These are phyloP conservation scores for Turritopsis dohrnii DNA, from an alignment of 30 jellyfish, hydroid and myxozoan genomes.

Conservation along the genomic window DNA sequence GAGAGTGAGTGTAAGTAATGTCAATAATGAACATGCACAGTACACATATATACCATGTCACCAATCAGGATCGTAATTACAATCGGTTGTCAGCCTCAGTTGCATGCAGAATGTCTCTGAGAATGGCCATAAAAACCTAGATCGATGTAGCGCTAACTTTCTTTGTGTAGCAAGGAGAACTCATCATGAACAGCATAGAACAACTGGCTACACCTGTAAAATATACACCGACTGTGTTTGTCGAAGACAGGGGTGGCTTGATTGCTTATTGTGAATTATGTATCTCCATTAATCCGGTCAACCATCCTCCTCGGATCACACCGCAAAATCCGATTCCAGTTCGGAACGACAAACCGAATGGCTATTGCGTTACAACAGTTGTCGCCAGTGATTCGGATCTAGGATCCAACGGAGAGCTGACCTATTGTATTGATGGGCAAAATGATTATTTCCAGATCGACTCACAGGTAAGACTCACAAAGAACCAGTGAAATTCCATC, in stretches of 20 bases:
- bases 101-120: too few species aligned
- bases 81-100: too few species aligned
- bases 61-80: too few species aligned
- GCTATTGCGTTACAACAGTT: slow-evolving; percentile 45
- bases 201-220: neutral
- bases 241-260: neutral
- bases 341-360: slow-evolving; percentile 34
- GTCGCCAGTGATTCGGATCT: slow-evolving; percentile 52
- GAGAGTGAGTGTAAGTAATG: too few species aligned
- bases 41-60: too few species aligned
- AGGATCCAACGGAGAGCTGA: slow-evolving; percentile 26
- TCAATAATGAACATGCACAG: too few species aligned
- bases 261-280: neutral
- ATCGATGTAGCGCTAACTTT: too few species aligned
- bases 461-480: neutral
- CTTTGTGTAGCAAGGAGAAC: neutral
- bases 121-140: too few species aligned
- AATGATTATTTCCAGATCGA: slow-evolving; percentile 16
- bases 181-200: neutral
- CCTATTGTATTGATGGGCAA: slow-evolving; percentile 45
- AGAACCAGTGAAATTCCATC: too few species aligned
- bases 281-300: slow-evolving; percentile 37
- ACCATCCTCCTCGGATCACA: slow-evolving; percentile 43
- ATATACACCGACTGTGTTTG: neutral
- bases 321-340: slow-evolving; percentile 26